Conservation (phyloP, 2,797 vertebrate species). For the Aselliscus stoliczkanus region DNA sequence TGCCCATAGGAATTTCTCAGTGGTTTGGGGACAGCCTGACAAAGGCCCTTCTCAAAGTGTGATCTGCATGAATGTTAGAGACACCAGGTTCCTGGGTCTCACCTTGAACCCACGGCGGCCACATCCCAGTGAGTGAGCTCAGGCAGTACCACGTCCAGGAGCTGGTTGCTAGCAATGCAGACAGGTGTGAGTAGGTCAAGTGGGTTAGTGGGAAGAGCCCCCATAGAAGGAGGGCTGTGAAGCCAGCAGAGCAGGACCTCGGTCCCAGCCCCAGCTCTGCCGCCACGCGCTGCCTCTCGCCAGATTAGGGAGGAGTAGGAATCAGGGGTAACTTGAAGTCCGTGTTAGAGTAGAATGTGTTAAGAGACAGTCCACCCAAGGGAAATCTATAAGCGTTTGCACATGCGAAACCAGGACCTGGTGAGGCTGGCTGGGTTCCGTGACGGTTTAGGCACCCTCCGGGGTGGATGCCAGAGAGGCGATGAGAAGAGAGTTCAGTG, state of each 20-base stretch:
- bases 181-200: neutral
- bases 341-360: neutral
- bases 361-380: neutral
- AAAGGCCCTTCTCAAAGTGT: neutral
- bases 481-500: neutral
- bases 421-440: neutral
- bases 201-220: neutral
- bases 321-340: neutral
- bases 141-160: neutral
- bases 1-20: neutral
- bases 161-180: neutral
- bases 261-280: neutral
- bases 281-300: rapidly evolving
- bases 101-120: neutral
- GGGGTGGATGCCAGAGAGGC: neutral
- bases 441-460: rapidly evolving
- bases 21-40: neutral
- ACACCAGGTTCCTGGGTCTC: neutral
- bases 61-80: too few species aligned
- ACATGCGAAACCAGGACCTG: rapidly evolving
- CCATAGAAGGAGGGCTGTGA: neutral
- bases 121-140: neutral
- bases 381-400: neutral
- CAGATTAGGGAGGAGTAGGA: neutral
- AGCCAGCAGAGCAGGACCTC: neutral